Percentiles rank a stretch among this genome's conserved stretches.
phyloP scores from a whole-genome alignment of 2,113 vertebrate species.

The Equus przewalskii region DNA sequence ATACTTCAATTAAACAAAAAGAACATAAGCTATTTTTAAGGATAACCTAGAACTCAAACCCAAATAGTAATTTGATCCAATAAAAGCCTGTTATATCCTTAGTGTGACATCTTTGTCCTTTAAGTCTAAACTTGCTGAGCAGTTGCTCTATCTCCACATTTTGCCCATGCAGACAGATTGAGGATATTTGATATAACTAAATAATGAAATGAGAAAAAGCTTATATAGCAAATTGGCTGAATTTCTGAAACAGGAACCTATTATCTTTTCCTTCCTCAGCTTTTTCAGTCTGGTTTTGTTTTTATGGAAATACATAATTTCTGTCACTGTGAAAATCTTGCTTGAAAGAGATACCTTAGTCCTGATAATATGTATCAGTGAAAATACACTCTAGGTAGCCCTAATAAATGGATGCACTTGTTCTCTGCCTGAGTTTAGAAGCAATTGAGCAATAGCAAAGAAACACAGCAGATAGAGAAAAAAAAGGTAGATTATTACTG shows the following conservation, averaged over 20 bases:
- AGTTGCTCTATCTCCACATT: background rate
- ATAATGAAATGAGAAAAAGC: background rate
- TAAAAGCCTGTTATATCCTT: background rate
- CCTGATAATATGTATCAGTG: background rate
- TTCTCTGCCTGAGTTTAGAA: background rate
- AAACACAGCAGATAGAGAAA: background rate
- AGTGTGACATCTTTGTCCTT: background rate
- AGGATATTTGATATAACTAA: background rate
- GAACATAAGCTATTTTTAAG: background rate
- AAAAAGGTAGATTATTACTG: background rate
- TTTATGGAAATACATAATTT: background rate
- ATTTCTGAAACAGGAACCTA: background rate
- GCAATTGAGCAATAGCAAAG: background rate
- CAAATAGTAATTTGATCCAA: background rate
- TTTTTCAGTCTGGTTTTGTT: slow-evolving; percentile 38
- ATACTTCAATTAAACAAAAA: too few relatives aligned
- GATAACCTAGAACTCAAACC: background rate
- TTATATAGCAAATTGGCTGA: background rate
- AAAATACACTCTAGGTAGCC: background rate
- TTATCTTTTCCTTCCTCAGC: background rate
- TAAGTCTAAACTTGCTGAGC: background rate
- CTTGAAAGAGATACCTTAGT: background rate
- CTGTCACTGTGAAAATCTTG: background rate
- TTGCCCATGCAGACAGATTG: background rate
- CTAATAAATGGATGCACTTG: background rate